These are phyloP conservation scores for Popillia japonica DNA, from an alignment of 1,140 invertebrate genomes.

Conservation along the genomic window DNA sequence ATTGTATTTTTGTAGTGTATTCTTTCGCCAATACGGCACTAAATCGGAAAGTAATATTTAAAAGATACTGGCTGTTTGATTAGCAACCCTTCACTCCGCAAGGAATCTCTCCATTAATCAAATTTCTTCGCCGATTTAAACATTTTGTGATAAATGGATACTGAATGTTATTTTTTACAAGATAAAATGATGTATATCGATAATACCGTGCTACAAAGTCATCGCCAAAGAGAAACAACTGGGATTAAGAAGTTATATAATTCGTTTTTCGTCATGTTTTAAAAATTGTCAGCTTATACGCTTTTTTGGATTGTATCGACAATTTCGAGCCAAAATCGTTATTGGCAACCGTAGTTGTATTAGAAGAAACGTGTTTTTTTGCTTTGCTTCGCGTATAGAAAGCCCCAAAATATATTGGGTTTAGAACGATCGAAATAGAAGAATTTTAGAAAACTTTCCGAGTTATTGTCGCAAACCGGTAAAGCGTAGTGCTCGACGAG, in stretches of 20 bases:
- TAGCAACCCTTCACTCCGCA: neutral
- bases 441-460: constrained; percentile 9
- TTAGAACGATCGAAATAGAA: constrained; percentile 19
- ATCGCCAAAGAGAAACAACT: constrained; percentile 80
- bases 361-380: constrained; percentile 15
- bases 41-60: constrained; percentile 17
- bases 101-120: neutral
- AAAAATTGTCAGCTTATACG: constrained; percentile 55
- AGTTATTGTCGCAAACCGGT: neutral
- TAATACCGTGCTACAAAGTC: constrained; percentile 77
- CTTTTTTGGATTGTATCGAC: constrained; percentile 11
- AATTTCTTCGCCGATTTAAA: neutral
- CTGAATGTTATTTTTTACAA: constrained; percentile 55
- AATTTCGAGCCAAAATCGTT: constrained; percentile 10
- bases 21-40: constrained; percentile 57
- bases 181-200: constrained; percentile 68
- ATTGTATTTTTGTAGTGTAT: neutral
- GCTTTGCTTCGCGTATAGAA: neutral
- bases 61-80: constrained; percentile 9
- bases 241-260: constrained; percentile 86
- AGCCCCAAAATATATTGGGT: neutral
- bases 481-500: neutral
- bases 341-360: neutral
- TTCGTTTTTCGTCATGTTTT: constrained; percentile 85
- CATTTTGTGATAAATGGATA: constrained; percentile 57